Base-by-base conservation (phyloP, 92 coral and sea anemone genomes). In the Meandrina meandrites region DNA sequence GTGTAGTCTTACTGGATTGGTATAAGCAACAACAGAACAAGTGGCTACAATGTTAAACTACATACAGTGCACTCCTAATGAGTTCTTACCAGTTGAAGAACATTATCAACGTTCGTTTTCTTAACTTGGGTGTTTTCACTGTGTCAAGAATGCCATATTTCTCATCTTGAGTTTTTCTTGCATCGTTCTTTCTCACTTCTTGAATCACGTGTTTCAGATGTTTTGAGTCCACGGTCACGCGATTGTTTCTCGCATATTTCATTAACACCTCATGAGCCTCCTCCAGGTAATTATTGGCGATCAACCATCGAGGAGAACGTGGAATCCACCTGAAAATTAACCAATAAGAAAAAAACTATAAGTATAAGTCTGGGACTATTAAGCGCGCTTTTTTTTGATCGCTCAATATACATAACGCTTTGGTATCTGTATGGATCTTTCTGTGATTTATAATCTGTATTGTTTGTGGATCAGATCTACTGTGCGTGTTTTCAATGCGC, bases 251-350 rank as follows among this genome's bases (percentile, higher is more conserved):
- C 58, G 96, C 98, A 58, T 88, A 92, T 42, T 83, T 87, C 81
- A 85, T 89, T 10, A 94, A 79, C 13, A 94, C 85, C 8, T 74
- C 93, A n/a, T 89, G 90, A 53, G 95, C 95, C 36, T 94, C 95
- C 48, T 86, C 95, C 30, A 94, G 86, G 62, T 87, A 92, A 47
- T 94, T 87, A 81, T 91, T 83, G n/a, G 98, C 95, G 75, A 94
- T 90, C 11, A 94, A 91, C 98, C 98, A 94, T 1, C 98, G 94
- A 6, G 98, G 98, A 21, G 98, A 90, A 51, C 93, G 89, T 45
- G 98, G 98, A 40, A 94, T 90, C 85, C 91, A 78, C 86, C 98
- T 94, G 34, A 53, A 16, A 69, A 47, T 17, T 2, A 42, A 42
- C 37, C 27, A 81, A 12, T 0, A 35, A 5, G 1, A 68, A 36